A percentile compares a stretch with the other conserved stretches of the same genome.
These are phyloP conservation scores for Campylorhamphus procurvoides DNA, from an alignment of 2,113 vertebrate genomes.

Conservation along the genomic window DNA sequence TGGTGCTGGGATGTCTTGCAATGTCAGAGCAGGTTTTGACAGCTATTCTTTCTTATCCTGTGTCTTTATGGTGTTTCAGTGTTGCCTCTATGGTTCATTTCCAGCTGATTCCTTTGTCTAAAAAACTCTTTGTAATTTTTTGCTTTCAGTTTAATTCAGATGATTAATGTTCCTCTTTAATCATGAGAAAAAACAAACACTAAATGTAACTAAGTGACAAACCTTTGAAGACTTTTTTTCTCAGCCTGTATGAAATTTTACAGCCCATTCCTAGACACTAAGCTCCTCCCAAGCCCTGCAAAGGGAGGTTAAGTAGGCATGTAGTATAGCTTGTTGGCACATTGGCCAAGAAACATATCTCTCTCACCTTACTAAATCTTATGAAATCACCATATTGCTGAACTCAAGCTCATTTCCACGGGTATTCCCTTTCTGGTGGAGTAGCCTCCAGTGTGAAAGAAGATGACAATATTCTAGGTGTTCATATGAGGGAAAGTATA, in stretches of 20 bases:
- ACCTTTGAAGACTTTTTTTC: background rate
- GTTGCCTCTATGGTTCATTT: background rate
- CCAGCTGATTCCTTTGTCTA: background rate
- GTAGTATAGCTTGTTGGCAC: background rate
- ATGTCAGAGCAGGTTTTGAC: background rate
- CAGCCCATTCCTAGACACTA: background rate
- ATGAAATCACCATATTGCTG: background rate
- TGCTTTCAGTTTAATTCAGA: background rate
- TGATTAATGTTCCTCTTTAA: background rate
- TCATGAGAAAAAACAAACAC: background rate
- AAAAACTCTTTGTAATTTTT: background rate
- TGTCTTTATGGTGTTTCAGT: background rate
- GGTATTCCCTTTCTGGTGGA: background rate
- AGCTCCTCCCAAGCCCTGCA: background rate
- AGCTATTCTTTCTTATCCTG: background rate
- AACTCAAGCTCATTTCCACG: background rate
- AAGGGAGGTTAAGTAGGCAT: background rate
- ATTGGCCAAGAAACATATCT: background rate
- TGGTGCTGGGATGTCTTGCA: background rate
- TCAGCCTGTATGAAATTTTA: background rate
- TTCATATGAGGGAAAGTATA: background rate
- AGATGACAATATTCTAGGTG: background rate
- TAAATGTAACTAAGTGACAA: background rate
- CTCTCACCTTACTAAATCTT: background rate
- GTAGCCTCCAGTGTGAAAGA: background rate